These are phyloP conservation scores for Rana temporaria DNA, from an alignment of 2,113 vertebrate genomes.

Conservation along the genomic window DNA sequence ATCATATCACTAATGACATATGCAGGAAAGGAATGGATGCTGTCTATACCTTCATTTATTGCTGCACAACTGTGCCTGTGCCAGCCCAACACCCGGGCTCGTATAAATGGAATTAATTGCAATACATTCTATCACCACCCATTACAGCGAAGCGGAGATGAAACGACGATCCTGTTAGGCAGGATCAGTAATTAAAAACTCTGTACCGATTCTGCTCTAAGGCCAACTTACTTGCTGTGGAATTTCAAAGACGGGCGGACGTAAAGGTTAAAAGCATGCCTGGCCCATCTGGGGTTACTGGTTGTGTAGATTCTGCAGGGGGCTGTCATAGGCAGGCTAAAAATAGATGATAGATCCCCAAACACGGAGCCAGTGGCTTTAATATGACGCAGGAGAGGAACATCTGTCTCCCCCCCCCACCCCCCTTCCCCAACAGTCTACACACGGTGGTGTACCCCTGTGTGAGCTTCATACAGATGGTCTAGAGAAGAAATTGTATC, in stretches of 20 bases:
- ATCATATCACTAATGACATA: conserved; percentile 3
- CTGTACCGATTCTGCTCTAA: background rate
- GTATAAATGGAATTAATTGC: background rate
- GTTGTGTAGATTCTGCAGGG: background rate
- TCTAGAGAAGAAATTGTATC: conserved; percentile 8
- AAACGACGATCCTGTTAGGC: conserved; percentile 7
- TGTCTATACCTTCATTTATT: conserved; percentile 12
- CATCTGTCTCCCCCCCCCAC: conserved; percentile 3
- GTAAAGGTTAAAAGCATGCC: background rate
- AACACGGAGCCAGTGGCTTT: background rate
- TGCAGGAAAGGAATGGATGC: background rate
- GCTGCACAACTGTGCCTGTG: conserved; percentile 1
- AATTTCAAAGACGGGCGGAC: background rate
- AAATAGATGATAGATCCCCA: conserved; percentile 1
- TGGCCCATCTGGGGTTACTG: background rate
- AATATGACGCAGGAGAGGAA: background rate
- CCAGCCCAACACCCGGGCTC: background rate
- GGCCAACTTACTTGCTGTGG: background rate
- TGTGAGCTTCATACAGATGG: conserved; percentile 27
- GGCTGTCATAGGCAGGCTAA: background rate
- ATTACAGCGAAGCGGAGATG: conserved; percentile 16
- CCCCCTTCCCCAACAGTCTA: background rate
- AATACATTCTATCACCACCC: conserved; percentile 10
- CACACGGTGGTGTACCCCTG: background rate
- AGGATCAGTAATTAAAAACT: conserved; percentile 28